Evolutionary conservation across 1,140 invertebrate species (phyloP), one percentile per base, ranked within the genome.

Genomic region (Hyphantria cunea): DNA sequence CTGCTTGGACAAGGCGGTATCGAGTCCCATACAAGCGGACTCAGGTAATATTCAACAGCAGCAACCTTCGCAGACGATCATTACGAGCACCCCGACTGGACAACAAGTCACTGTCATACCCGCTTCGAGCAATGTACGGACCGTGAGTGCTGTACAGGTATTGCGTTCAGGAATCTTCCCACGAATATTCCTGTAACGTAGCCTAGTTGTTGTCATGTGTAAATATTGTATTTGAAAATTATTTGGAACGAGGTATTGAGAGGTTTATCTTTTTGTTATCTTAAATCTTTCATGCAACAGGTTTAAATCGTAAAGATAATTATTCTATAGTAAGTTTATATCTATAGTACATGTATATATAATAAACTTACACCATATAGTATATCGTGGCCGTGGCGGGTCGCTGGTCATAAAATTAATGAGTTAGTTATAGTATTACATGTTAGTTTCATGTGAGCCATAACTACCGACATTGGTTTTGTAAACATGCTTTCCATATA

Each of bases 71-170:
- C 88, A 89, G 74, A 82, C 82, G 0, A 84, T 86, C 39, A 84
- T 86, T 44, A 82, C 83, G 6, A 81, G 64, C 60, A 77, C 83
- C 9, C 82, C 88, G 0, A 58, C 74, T 33, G 85, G 85, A 0
- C 87, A 89, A 42, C 90, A 90, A 58, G 73, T 91, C 58, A 91
- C 90, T 8, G 89, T 91, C 53, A 89, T 91, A 70, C 88, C 88
- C 0, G 80, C 86, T n/a, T 51, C 78, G 39, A 74, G 64, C 60
- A 86, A 84, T 78, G 87, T 91, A 60, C 78, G 85, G 63, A 66
- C 74, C 32, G 77, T 72, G 44, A 86, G 90, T 68, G 72, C 89
- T 54, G 84, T 90, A 47, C 89, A 91, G 89, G 89, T 91, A 91
- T 45, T 32, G 41, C 52, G 58, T 54, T 64, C 66, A 60, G 66